Evolutionary conservation across 1,140 invertebrate genomes (phyloP), one percentile per base, ranked within the genome.

Genomic region (Oscheius sp.): DNA sequence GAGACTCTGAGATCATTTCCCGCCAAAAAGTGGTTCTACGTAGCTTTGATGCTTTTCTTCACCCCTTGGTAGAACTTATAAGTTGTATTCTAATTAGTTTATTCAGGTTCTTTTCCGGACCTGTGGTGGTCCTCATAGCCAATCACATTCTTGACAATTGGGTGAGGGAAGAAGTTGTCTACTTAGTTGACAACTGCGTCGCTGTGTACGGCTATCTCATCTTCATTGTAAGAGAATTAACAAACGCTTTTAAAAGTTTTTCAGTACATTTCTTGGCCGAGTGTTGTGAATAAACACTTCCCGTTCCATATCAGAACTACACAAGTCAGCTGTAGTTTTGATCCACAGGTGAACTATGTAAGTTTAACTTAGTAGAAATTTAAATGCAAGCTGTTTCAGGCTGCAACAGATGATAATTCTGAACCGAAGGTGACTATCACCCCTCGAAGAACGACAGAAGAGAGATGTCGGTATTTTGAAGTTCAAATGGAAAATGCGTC

Each of bases 161-260:
- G 92, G 90, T 93, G n/a, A 85, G 93, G 75, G 93, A 94, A 81
- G 94, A 92, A 79, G 89, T 93, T 0, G 91, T 93, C 0, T 91
- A 90, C 75, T 91, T 89, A 15, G 90, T 93, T 2, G 88, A 92
- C 18, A 87, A 91, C 32, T 89, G 90, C 64, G 90, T 93, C 23
- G 88, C 90, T 18, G 89, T 92, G 75, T 84, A 89, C 34, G 93
- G 92, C 35, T 92, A 94, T 81, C 81, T 91, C 3, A 88, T 91
- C 82, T 95, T 95, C 86, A 86, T 94, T 85, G 88, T 90, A 84
- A 85, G 86, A 31, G n/a, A 15, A 3, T 23, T 10, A 18, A n/a
- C 13, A 49, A 18, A 31, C 4, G 13, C 20, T 49, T 31, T 18
- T 32, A 3, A 2, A 20, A 20, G 20, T 77, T 73, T 87, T 88